phyloP scores from a whole-genome alignment of 2,888 invertebrate species.

The Microplitis manilae region DNA sequence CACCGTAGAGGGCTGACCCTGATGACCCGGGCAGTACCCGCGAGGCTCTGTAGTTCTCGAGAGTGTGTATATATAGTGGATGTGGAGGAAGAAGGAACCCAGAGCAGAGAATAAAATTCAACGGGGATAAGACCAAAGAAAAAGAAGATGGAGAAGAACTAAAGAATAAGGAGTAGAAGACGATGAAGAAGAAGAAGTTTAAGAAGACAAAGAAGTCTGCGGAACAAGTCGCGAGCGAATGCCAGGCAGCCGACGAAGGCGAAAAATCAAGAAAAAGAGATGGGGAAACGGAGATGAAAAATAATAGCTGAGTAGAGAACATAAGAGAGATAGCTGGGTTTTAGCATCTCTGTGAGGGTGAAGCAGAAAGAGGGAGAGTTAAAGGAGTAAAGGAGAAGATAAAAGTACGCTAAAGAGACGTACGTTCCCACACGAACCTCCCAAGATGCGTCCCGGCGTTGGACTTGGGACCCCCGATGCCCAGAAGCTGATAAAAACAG shows the following conservation, averaged over 20 bases:
- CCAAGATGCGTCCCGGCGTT: conserved; percentile 71
- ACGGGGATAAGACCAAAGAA: conserved; percentile 33
- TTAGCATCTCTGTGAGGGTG: conserved; percentile 31
- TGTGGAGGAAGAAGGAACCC: not conserved
- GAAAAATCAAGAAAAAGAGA: conserved; percentile 47
- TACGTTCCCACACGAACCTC: conserved; percentile 71
- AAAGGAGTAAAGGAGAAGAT: conserved; percentile 46
- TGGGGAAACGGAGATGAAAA: conserved; percentile 37
- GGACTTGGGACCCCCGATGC: conserved; percentile 67
- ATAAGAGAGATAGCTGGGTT: conserved; percentile 30
- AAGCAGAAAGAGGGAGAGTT: conserved; percentile 31
- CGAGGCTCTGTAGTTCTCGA: conserved; percentile 53
- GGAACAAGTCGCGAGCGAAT: conserved; percentile 55
- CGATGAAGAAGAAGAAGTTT: conserved; percentile 36
- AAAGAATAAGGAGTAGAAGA: conserved; percentile 39
- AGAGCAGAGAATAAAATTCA: conserved; percentile 14
- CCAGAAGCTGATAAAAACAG: conserved; percentile 72
- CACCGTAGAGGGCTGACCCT: conserved; percentile 66
- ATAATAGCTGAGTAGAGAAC: conserved; percentile 42
- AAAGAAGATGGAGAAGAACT: conserved; percentile 44
- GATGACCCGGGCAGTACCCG: conserved; percentile 62
- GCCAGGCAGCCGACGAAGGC: conserved; percentile 42
- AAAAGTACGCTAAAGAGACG: conserved; percentile 68
- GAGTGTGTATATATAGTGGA: conserved; percentile 21
- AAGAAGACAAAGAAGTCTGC: conserved; percentile 45